Conservation (phyloP, 2,797 vertebrate species). For the Acanthurus tractus region DNA sequence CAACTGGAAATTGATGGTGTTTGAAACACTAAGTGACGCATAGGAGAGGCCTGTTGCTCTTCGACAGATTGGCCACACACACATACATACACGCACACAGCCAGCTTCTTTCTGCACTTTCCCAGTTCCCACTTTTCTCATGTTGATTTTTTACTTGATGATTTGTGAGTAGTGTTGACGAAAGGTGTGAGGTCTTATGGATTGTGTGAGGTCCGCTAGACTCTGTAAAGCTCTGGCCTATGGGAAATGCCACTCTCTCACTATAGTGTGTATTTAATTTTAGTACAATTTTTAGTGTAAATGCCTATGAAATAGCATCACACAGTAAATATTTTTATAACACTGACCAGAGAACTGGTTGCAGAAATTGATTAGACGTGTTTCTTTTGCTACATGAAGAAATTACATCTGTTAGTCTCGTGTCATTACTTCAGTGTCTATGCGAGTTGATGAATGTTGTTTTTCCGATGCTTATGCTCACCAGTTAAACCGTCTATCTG, state of each 20-base stretch:
- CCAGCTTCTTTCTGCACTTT: constrained; percentile 25
- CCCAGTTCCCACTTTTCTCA: constrained; percentile 39
- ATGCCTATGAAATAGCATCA: constrained; percentile 42
- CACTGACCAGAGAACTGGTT: constrained; percentile 30
- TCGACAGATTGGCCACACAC: constrained; percentile 57
- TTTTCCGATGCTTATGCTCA: constrained; percentile 54
- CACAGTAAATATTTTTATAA: constrained; percentile 60
- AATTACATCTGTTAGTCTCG: constrained; percentile 28
- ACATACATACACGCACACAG: constrained; percentile 12
- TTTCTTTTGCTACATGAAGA: constrained; percentile 41
- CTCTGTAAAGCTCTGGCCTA: constrained; percentile 2
- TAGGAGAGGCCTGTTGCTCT: constrained; percentile 58
- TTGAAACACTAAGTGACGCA: constrained; percentile 74
- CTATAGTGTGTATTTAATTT: constrained; percentile 36
- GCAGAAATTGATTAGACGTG: constrained; percentile 23
- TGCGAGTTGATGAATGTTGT: constrained; percentile 66
- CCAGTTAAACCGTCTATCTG: constrained; percentile 80
- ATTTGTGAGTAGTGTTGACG: constrained; percentile 61
- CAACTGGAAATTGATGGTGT: constrained; percentile 75
- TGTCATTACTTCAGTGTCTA: constrained; percentile 43
- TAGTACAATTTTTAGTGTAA: constrained; percentile 29
- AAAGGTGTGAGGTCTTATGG: constrained; percentile 45
- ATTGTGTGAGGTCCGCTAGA: constrained; percentile 48
- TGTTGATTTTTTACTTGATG: constrained; percentile 46
- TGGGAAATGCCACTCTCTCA: constrained; percentile 40